A percentile compares a stretch with the other conserved stretches of the same genome.
These are phyloP conservation scores for Sarotherodon lohbergeri DNA, from an alignment of 2,113 vertebrate species.

Conservation along the genomic window DNA sequence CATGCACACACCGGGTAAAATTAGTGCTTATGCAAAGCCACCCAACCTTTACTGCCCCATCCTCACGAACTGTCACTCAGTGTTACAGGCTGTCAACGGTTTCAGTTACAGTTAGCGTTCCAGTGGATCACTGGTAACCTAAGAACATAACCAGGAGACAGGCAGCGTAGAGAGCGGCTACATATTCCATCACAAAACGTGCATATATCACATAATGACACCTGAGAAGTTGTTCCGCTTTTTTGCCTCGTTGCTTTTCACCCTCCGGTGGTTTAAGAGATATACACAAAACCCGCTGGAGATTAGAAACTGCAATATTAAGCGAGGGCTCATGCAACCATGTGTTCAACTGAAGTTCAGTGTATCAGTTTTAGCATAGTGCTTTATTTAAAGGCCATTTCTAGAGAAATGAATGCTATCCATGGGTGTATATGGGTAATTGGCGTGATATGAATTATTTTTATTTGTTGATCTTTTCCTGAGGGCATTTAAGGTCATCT, in stretches of 20 bases:
- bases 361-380: not conserved
- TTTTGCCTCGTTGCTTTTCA: not conserved
- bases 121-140: slow-evolving; percentile 42
- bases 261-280: not conserved
- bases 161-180: not conserved
- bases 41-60: slow-evolving; percentile 16
- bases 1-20: slow-evolving; percentile 43
- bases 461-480: slow-evolving; percentile 37
- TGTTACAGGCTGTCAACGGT: slow-evolving; percentile 62
- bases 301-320: not conserved
- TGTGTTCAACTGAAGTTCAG: not conserved
- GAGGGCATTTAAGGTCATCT: slow-evolving; percentile 37
- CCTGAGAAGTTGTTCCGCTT: not conserved
- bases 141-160: slow-evolving; percentile 24
- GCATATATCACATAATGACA: not conserved
- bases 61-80: slow-evolving; percentile 59
- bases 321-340: not conserved
- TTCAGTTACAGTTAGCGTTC: slow-evolving; percentile 67
- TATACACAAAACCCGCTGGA: not conserved
- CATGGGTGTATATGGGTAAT: not conserved
- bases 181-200: slow-evolving; percentile 45
- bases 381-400: not conserved
- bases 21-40: slow-evolving; percentile 52
- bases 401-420: not conserved
- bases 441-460: slow-evolving; percentile 29